A percentile compares a stretch with the other conserved stretches of the same genome.
These are phyloP conservation scores for Diachrysia chrysitis DNA, from an alignment of 2,888 invertebrate species.

Conservation along the genomic window DNA sequence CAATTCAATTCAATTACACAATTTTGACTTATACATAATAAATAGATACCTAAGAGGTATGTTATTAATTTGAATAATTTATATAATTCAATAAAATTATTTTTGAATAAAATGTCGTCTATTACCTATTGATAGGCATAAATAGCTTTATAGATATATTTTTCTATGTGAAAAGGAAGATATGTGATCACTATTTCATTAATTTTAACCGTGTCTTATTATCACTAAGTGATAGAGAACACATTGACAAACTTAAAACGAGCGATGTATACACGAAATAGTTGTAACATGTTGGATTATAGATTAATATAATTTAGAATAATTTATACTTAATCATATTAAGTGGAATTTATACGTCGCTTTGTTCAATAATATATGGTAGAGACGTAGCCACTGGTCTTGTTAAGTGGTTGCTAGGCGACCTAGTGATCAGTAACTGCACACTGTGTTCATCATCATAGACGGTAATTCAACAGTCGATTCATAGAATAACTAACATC, in stretches of 20 bases:
- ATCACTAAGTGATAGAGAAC: slow-evolving; percentile 78
- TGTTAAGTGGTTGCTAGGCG: slow-evolving; percentile 30
- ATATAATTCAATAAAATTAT: slow-evolving; percentile 63
- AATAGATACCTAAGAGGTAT: slow-evolving; percentile 41
- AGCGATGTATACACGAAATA: slow-evolving; percentile 39
- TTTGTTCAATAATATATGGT: slow-evolving; percentile 43
- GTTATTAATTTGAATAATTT: slow-evolving; percentile 59
- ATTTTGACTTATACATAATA: slow-evolving; percentile 53
- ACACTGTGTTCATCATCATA: slow-evolving; percentile 52
- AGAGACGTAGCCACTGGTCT: slow-evolving; percentile 30
- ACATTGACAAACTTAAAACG: slow-evolving; percentile 66
- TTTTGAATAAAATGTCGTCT: slow-evolving; percentile 66
- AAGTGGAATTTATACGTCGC: slow-evolving; percentile 69
- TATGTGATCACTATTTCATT: slow-evolving; percentile 79
- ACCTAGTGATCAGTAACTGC: slow-evolving; percentile 35
- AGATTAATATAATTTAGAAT: slow-evolving; percentile 74
- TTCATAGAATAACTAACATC: slow-evolving; percentile 63
- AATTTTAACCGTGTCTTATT: slow-evolving; percentile 68
- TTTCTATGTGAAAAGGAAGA: slow-evolving; percentile 78
- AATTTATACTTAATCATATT: slow-evolving; percentile 82
- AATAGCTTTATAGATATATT: slow-evolving; percentile 66
- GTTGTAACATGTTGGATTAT: slow-evolving; percentile 59
- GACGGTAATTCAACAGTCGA: slow-evolving; percentile 62
- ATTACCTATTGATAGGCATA: slow-evolving; percentile 75
- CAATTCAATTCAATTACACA: slow-evolving; percentile 51